phyloP scores from a whole-genome alignment of 2,113 vertebrate genomes.

The Apodemus speciosus region DNA sequence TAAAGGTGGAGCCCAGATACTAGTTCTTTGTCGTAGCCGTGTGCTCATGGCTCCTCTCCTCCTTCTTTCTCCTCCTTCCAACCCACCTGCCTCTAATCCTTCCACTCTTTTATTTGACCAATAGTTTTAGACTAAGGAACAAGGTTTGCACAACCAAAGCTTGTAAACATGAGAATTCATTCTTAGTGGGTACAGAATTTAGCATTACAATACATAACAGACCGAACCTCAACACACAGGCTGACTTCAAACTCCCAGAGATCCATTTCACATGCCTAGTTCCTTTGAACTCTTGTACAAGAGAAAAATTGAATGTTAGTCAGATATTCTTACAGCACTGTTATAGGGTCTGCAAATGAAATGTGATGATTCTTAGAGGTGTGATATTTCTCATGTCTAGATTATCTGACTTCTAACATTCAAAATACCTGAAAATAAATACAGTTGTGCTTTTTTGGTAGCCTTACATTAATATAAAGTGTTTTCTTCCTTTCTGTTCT shows the following conservation, averaged over 20 bases:
- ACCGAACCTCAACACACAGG: not conserved
- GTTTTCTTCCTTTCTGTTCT: not conserved
- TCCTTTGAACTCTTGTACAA: slow-evolving; percentile 46
- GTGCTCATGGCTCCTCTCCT: no score
- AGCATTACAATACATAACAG: no score
- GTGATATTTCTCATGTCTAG: slow-evolving; percentile 21
- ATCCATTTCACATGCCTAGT: not conserved
- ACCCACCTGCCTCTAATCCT: no score
- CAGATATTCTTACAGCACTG: slow-evolving; percentile 20
- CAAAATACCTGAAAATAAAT: slow-evolving; percentile 42
- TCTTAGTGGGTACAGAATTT: no score
- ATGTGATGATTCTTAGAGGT: slow-evolving; percentile 18
- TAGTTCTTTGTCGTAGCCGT: no score
- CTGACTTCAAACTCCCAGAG: not conserved
- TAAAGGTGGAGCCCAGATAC: no score
- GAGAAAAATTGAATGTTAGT: slow-evolving; percentile 59
- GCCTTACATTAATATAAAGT: slow-evolving; percentile 31
- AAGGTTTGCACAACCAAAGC: no score
- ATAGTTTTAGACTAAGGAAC: no score
- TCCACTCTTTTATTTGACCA: no score
- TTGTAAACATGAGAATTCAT: no score
- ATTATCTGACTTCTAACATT: slow-evolving; percentile 26
- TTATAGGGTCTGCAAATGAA: slow-evolving; percentile 2
- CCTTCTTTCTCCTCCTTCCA: no score
- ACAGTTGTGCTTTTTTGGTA: slow-evolving; percentile 22